Evolutionary conservation across 2,888 invertebrate species (phyloP).

Genomic region (Dolomedes plantarius): DNA sequence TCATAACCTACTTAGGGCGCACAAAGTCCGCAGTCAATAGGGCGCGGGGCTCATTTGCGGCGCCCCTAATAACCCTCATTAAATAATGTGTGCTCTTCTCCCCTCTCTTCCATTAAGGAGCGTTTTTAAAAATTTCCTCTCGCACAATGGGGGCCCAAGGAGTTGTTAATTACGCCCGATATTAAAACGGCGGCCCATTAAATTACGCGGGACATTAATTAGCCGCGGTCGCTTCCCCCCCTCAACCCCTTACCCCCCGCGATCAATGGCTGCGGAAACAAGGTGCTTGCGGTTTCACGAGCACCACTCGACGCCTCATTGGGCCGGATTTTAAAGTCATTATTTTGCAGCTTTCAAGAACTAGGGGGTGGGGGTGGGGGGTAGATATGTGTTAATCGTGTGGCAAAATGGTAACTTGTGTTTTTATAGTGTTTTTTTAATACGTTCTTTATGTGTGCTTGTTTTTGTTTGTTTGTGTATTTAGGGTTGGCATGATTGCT

Average conservation of each 20-base stretch:
- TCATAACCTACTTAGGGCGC: slow-evolving; percentile 66
- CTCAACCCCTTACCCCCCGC: not conserved
- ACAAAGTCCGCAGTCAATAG: slow-evolving; percentile 64
- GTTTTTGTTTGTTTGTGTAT: not conserved
- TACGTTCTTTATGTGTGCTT: not conserved
- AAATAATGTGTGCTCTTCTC: slow-evolving; percentile 58
- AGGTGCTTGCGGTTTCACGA: slow-evolving; percentile 70
- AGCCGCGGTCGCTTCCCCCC: slow-evolving; percentile 4
- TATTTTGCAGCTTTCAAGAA: slow-evolving; percentile 64
- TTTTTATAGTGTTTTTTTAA: not conserved
- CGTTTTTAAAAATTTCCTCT: slow-evolving; percentile 68
- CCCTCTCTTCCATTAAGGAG: slow-evolving; percentile 61
- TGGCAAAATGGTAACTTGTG: slow-evolving; percentile 35
- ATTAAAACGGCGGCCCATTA: slow-evolving; percentile 71
- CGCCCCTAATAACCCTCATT: slow-evolving; percentile 72
- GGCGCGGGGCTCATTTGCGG: slow-evolving; percentile 69
- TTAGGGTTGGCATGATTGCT: too few species aligned
- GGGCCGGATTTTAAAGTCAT: slow-evolving; percentile 69
- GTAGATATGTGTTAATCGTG: slow-evolving; percentile 54
- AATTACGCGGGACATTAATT: slow-evolving; percentile 71
- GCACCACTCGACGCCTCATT: slow-evolving; percentile 69
- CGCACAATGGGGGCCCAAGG: slow-evolving; percentile 65
- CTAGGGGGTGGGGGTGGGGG: slow-evolving; percentile 14
- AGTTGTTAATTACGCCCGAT: slow-evolving; percentile 70
- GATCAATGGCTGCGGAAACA: slow-evolving; percentile 68